Evolutionary conservation across 1,140 invertebrate genomes (phyloP).

Genomic region (Thaumatotibia leucotreta): DNA sequence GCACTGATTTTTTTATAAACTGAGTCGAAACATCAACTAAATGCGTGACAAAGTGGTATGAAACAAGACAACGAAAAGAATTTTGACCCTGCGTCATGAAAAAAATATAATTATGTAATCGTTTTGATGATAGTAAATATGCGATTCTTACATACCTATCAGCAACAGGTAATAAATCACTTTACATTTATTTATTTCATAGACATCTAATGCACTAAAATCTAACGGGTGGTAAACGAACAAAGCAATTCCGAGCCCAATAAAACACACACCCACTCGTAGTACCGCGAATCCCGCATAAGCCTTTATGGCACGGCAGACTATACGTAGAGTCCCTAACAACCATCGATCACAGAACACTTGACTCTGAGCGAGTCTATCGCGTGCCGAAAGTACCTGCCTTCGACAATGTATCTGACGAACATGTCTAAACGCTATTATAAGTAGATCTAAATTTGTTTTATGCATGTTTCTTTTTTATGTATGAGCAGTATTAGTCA

Average conservation of each 20-base stretch:
- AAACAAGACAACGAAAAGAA: no score
- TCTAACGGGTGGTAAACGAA: neutral
- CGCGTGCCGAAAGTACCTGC: neutral
- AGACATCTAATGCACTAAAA: neutral
- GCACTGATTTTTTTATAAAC: no score
- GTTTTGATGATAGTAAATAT: no score
- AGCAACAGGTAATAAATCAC: no score
- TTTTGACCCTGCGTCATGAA: no score
- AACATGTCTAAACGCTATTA: neutral
- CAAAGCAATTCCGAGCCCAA: neutral
- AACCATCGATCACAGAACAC: neutral
- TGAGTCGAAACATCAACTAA: no score
- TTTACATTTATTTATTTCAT: neutral
- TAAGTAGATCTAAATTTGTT: neutral
- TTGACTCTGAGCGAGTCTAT: neutral
- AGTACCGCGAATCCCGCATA: neutral
- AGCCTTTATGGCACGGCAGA: neutral
- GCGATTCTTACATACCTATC: no score
- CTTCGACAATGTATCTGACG: neutral
- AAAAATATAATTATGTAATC: no score
- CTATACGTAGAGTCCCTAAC: neutral
- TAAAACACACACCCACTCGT: neutral
- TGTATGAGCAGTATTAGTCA: no score
- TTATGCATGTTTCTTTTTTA: neutral
- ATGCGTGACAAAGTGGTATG: no score